These are phyloP conservation scores for Python bivittatus DNA, from an alignment of 2,113 vertebrate species.

Conservation along the genomic window DNA sequence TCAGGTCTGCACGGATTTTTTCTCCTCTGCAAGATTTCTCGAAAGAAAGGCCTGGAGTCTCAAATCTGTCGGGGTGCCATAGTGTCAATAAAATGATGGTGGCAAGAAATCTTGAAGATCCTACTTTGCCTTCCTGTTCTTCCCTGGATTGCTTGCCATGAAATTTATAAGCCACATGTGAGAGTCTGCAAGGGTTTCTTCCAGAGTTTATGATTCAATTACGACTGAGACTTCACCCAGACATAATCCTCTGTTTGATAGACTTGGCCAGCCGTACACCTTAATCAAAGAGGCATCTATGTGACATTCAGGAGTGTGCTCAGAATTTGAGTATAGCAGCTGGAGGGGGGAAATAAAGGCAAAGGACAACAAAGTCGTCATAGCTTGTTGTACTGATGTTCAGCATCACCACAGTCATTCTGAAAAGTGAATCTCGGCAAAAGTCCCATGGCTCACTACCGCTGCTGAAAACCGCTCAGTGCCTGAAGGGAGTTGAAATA, in stretches of 20 bases:
- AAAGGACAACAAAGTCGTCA: neutral
- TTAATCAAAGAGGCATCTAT: conserved; percentile 21
- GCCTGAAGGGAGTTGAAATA: conserved; percentile 40
- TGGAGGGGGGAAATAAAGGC: neutral
- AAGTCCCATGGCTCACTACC: conserved; percentile 34
- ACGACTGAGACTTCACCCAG: conserved; percentile 14
- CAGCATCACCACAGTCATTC: neutral
- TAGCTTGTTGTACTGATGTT: neutral
- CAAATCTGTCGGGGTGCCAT: neutral
- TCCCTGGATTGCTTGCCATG: neutral
- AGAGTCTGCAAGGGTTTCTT: neutral
- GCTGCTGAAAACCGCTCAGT: conserved; percentile 46
- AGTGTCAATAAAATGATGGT: neutral
- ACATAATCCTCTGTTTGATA: conserved; percentile 22
- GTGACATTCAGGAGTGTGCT: conserved; percentile 22
- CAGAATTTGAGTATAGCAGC: neutral
- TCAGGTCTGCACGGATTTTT: neutral
- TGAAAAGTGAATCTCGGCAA: neutral
- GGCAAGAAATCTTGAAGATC: neutral
- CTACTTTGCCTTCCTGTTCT: neutral
- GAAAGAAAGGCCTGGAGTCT: neutral
- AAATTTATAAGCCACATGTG: neutral
- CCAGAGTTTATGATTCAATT: conserved; percentile 17
- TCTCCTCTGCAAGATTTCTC: neutral
- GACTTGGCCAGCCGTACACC: conserved; percentile 15